Evolutionary conservation across 2,888 invertebrate species (phyloP), one percentile per base, ranked within the genome.

Genomic region (Cinara cedri): DNA sequence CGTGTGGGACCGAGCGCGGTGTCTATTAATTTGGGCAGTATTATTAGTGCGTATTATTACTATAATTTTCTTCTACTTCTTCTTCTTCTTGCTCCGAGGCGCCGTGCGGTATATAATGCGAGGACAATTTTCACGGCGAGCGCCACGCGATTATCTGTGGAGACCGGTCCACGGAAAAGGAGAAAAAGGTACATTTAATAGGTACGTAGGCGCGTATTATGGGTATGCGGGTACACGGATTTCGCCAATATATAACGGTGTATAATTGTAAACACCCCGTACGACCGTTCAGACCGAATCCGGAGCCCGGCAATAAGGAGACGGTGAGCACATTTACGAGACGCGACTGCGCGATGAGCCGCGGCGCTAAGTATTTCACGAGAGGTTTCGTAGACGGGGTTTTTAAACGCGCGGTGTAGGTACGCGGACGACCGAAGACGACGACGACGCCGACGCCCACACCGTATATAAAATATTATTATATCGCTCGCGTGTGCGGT

Each of bases 1-100:
- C 16, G 49, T 4, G 72, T 44, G 44, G 46, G 44, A 44, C 42
- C 60, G 1, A 34, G 26, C 24, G 19, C 46, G 24, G 54, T 13
- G 66, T 76, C 76, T 76, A 76, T 76, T 76, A 76, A 76, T 76
- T 76, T 60, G 16, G 66, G 57, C 68, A 55, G 24, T 66, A 34
- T 44, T 75, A 34, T 34, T 34, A 34, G 34, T 6, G 66, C 49
- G 24, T 66, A 34, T 44, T 75, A 75, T 65, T 66, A 44, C 57
- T 66, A 55, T 34, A 10, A 54, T 34, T 70, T 42, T 57, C 10
- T 21, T 57, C 24, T 24, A 16, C 24, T 1, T 34, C 10, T 21
- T 24, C 3, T 24, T 55, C 6, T 55, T 55, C 19, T 55, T 11
- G 11, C 6, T 21, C 13, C 4, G 13, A 68, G 76, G 76, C 76